phyloP scores from a whole-genome alignment of 2,888 invertebrate species.

The Protula sp. region DNA sequence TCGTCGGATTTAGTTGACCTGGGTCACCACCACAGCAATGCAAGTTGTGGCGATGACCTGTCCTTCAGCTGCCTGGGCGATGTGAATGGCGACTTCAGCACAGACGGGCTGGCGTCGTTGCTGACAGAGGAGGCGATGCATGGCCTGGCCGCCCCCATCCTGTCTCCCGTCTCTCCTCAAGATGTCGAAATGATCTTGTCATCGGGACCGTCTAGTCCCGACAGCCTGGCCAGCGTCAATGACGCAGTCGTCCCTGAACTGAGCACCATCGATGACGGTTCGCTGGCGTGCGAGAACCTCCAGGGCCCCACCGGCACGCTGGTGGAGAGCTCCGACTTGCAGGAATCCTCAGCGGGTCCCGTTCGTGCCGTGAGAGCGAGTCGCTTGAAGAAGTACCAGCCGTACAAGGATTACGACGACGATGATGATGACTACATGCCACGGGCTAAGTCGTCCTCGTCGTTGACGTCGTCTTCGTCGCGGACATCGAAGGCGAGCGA shows the following conservation, averaged over 20 bases:
- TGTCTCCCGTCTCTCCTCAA: slow-evolving; percentile 17
- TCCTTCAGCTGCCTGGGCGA: too few relatives aligned
- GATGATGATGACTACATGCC: background rate
- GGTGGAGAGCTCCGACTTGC: background rate
- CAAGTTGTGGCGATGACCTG: too few relatives aligned
- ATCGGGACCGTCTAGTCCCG: slow-evolving; percentile 12
- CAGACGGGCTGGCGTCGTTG: background rate
- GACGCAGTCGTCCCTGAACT: background rate
- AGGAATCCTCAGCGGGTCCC: background rate
- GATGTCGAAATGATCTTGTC: slow-evolving; percentile 20
- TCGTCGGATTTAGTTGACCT: background rate
- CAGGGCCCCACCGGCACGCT: too few relatives aligned
- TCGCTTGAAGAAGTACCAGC: slow-evolving; percentile 4
- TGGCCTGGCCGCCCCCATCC: slow-evolving; percentile 3
- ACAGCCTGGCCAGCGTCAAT: background rate
- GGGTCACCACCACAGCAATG: too few relatives aligned
- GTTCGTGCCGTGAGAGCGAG: background rate
- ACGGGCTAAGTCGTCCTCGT: background rate
- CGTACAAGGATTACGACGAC: background rate
- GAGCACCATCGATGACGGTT: background rate
- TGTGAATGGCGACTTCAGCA: background rate
- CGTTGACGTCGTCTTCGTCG: background rate
- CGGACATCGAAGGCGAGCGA: slow-evolving; percentile 1
- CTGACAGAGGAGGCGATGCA: background rate
- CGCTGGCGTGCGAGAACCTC: background rate